A percentile compares a stretch with the other conserved stretches of the same genome.
Conservation (phyloP, 2,888 invertebrate species). For the Eretmocerus hayati region DNA sequence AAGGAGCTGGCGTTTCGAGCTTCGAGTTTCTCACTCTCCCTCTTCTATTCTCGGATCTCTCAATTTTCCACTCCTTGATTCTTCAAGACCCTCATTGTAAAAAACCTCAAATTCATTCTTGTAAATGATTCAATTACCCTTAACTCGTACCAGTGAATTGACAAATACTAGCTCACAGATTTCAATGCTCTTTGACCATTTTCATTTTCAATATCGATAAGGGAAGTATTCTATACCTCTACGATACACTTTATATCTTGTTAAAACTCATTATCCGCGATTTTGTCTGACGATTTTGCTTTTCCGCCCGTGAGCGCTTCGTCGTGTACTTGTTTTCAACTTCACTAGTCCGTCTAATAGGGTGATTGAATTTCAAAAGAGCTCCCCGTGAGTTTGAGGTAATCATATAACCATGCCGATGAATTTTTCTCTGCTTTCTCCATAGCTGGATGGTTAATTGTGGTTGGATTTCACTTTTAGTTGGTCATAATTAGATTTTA, state of each 20-base stretch:
- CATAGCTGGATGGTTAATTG: too few species aligned
- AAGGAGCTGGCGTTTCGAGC: constrained; percentile 17
- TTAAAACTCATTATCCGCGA: constrained; percentile 12
- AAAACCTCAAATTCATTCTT: constrained; percentile 24
- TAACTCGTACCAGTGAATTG: constrained; percentile 10
- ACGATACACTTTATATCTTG: constrained; percentile 8
- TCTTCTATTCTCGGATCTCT: constrained; percentile 13
- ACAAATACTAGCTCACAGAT: constrained; percentile 14
- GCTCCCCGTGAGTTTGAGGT: too few species aligned
- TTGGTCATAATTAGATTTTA: too few species aligned
- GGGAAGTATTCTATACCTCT: background rate
- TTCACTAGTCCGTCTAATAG: background rate
- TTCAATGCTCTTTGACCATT: constrained; percentile 16
- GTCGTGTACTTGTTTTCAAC: constrained; percentile 10
- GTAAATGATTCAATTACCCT: constrained; percentile 26
- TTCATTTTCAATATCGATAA: constrained; percentile 8
- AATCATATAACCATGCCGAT: too few species aligned
- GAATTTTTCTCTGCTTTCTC: too few species aligned
- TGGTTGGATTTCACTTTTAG: too few species aligned
- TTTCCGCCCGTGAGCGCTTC: background rate
- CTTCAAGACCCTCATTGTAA: constrained; percentile 10
- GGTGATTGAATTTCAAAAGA: background rate
- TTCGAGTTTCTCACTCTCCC: constrained; percentile 4
- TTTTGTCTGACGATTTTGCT: constrained; percentile 2
- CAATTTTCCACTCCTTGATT: background rate